Percentiles rank a stretch among this genome's conserved stretches.
These are phyloP conservation scores for Thamnaconus septentrionalis DNA, from an alignment of 2,113 vertebrate genomes.

Conservation along the genomic window DNA sequence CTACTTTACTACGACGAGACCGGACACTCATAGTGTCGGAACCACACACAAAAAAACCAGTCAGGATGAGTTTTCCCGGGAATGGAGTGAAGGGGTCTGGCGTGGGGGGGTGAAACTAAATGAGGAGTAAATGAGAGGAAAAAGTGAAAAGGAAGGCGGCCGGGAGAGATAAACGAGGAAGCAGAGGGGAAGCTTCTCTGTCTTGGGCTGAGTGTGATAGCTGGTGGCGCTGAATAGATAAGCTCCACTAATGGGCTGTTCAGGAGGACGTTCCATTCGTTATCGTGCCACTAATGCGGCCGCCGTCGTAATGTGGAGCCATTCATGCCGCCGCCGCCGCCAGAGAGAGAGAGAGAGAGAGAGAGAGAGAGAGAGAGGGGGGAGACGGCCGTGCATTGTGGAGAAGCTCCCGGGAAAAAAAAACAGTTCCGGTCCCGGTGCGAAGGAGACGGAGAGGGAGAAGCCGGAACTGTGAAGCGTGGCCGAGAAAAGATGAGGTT, in stretches of 20 bases:
- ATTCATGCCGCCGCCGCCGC: conserved; percentile 22
- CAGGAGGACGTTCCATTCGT: conserved; percentile 55
- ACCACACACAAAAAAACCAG: conserved; percentile 8
- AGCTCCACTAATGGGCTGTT: conserved; percentile 62
- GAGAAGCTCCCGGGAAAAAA: too few relatives aligned
- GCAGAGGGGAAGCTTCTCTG: conserved; percentile 34
- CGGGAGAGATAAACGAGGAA: conserved; percentile 27
- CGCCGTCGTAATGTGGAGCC: conserved; percentile 38
- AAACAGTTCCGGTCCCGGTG: too few relatives aligned
- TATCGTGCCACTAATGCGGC: conserved; percentile 50
- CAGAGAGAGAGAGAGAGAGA: too few relatives aligned
- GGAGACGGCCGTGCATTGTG: too few relatives aligned
- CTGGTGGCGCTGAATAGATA: conserved; percentile 62
- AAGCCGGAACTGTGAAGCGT: too few relatives aligned
- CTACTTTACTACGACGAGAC: not conserved
- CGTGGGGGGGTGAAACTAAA: not conserved
- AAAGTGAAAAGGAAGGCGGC: conserved; percentile 16
- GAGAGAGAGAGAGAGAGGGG: too few relatives aligned
- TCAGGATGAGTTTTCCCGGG: not conserved
- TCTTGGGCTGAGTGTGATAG: conserved; percentile 51
- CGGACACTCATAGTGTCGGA: not conserved
- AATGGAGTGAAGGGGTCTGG: too few relatives aligned
- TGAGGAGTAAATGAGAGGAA: conserved; percentile 34
- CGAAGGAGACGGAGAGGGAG: too few relatives aligned
- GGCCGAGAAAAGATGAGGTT: too few relatives aligned